Percentiles rank a stretch among this genome's conserved stretches.
Evolutionary conservation across 2,888 invertebrate genomes (phyloP).

Genomic region (Piscicola geometra): DNA sequence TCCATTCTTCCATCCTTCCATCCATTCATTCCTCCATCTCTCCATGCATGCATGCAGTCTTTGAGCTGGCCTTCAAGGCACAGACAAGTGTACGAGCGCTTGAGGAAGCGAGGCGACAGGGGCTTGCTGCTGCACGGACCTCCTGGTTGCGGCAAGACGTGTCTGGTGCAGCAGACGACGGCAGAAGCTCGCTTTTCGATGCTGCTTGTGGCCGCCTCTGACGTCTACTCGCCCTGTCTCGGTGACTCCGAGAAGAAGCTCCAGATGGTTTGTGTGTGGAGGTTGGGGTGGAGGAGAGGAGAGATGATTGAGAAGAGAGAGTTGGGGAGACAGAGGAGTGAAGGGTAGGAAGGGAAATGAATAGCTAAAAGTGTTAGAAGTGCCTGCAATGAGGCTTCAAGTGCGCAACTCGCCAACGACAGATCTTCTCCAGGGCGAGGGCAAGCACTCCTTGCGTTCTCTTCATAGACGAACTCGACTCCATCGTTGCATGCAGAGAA

Average conservation of each 20-base stretch:
- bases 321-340: no score
- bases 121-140: conserved; percentile 13
- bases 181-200: conserved; percentile 76
- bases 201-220: not conserved
- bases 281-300: no score
- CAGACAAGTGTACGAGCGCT: conserved; percentile 3
- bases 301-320: no score
- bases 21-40: no score
- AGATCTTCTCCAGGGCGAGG: conserved; percentile 63
- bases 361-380: no score
- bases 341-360: no score
- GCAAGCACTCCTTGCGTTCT: conserved; percentile 63
- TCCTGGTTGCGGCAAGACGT: conserved; percentile 67
- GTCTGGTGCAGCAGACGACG: conserved; percentile 93
- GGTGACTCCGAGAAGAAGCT: conserved; percentile 65
- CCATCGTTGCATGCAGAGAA: conserved; percentile 16
- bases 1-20: no score
- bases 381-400: no score
- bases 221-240: conserved; percentile 61
- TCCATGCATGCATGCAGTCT: no score
- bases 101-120: conserved; percentile 9
- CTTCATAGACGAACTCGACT: conserved; percentile 65
- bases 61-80: conserved; percentile 5
- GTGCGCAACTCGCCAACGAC: no score
- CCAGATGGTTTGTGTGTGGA: no score